Percentiles rank a stretch among this genome's conserved stretches.
Evolutionary conservation across 2,797 vertebrate species (phyloP).

Genomic region (Thripadectes ignobilis): DNA sequence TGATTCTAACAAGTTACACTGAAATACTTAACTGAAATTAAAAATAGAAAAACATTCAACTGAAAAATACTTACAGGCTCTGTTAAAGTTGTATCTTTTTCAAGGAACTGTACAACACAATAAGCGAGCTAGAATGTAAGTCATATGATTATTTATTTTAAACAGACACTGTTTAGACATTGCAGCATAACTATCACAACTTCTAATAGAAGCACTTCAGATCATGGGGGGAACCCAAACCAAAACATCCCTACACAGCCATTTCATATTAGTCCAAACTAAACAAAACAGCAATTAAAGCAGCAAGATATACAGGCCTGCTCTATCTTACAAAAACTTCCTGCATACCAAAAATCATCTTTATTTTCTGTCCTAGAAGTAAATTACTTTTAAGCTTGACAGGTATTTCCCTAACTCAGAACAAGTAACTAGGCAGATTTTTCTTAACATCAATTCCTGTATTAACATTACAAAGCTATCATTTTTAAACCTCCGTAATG

Average conservation of each 20-base stretch:
- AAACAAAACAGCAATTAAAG: slow-evolving; percentile 47
- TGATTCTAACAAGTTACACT: slow-evolving; percentile 30
- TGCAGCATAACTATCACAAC: neutral
- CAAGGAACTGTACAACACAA: slow-evolving; percentile 98
- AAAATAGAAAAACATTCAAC: neutral
- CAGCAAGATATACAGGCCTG: slow-evolving; percentile 7
- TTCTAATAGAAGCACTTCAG: neutral
- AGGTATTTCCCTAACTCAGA: neutral
- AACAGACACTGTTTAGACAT: neutral
- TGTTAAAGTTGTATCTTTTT: slow-evolving; percentile 95
- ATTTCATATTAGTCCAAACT: slow-evolving; percentile 19
- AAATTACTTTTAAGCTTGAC: neutral
- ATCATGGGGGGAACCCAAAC: neutral
- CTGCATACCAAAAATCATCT: neutral
- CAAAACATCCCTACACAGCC: neutral
- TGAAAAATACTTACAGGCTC: slow-evolving; percentile 86
- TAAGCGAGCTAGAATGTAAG: slow-evolving; percentile 89
- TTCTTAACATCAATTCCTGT: neutral
- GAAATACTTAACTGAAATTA: neutral
- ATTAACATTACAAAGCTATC: neutral
- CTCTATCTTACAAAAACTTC: neutral
- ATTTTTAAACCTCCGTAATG: neutral
- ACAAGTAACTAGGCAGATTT: neutral
- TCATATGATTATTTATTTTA: slow-evolving; percentile 32
- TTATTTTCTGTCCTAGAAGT: neutral